These are phyloP conservation scores for Melanotus villosus DNA, from an alignment of 2,888 invertebrate species.

Conservation along the genomic window DNA sequence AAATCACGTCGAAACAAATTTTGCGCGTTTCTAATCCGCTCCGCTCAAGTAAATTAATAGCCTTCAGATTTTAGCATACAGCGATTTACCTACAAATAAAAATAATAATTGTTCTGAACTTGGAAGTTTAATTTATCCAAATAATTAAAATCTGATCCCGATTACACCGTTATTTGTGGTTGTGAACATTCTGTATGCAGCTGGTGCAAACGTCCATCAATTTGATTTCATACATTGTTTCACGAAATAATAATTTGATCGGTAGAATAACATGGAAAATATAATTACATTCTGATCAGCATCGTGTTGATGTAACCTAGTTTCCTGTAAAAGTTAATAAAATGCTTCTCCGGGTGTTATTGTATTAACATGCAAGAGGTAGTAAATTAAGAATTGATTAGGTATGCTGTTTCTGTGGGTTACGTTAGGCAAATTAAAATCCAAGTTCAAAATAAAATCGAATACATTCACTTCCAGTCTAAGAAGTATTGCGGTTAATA, in stretches of 20 bases:
- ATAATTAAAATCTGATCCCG: background rate
- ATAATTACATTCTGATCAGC: constrained; percentile 11
- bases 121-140: too few relatives aligned
- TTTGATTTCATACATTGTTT: background rate
- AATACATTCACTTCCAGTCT: background rate
- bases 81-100: too few relatives aligned
- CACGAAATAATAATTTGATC: constrained; percentile 3
- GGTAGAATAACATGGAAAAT: background rate
- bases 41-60: too few relatives aligned
- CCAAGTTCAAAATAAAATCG: too few relatives aligned
- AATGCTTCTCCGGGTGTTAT: background rate
- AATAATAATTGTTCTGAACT: too few relatives aligned
- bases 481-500: constrained; percentile 8
- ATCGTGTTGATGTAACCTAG: constrained; percentile 28
- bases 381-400: too few relatives aligned
- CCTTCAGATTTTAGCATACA: too few relatives aligned
- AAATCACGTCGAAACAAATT: too few relatives aligned
- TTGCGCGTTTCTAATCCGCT: too few relatives aligned
- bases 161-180: background rate
- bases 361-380: too few relatives aligned
- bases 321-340: constrained; percentile 31
- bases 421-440: constrained; percentile 23
- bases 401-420: too few relatives aligned
- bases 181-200: background rate
- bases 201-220: background rate